Evolutionary conservation across 2,113 vertebrate species (phyloP).

Genomic region (Hemichromis elongatus): DNA sequence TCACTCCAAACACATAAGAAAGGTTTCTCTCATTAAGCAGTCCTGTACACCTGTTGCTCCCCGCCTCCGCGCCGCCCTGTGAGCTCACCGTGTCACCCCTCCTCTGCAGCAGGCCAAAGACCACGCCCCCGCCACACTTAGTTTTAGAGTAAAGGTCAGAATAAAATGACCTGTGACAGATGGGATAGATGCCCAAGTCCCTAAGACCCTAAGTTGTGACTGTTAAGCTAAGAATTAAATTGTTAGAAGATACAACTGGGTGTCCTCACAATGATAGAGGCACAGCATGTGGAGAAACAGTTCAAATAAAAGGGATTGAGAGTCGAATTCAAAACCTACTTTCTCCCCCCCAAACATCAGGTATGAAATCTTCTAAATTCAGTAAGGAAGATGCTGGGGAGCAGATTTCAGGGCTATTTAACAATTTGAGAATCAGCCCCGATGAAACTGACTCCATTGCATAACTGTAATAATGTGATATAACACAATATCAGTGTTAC

Average conservation of each 20-base stretch:
- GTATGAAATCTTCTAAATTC: background rate
- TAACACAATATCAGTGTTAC: background rate
- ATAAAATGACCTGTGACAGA: background rate
- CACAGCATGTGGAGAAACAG: background rate
- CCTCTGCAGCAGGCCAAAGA: too few species aligned
- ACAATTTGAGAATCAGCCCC: background rate
- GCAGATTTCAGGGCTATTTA: background rate
- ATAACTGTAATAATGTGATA: background rate
- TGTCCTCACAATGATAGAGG: background rate
- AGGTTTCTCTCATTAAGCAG: too few species aligned
- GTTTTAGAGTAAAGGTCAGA: background rate
- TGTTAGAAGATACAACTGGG: background rate
- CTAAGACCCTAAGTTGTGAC: too few species aligned
- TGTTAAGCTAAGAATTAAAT: rapidly evolving
- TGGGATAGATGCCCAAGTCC: background rate
- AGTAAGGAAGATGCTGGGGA: background rate
- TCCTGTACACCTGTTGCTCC: too few species aligned
- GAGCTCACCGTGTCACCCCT: too few species aligned
- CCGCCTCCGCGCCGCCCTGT: too few species aligned
- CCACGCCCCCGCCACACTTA: background rate
- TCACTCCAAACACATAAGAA: too few species aligned
- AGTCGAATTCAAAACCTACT: background rate
- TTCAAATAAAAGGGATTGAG: background rate
- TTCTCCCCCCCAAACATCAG: background rate
- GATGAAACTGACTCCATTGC: background rate